phyloP scores from a whole-genome alignment of 2,797 vertebrate species.

The Amniataba percoides region DNA sequence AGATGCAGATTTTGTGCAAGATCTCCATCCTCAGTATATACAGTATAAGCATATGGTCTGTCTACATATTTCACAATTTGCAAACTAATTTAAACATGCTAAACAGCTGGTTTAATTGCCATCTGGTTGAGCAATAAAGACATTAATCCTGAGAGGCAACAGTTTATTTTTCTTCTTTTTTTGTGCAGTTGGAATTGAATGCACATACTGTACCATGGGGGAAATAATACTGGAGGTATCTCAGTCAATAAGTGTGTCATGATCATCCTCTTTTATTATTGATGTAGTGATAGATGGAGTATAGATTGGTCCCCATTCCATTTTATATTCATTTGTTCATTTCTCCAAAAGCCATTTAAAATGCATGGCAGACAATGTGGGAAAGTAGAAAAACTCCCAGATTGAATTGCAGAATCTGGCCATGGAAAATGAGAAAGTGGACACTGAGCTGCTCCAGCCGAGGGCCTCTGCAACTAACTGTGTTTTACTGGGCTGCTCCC shows the following conservation, averaged over 20 bases:
- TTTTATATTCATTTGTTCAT: constrained; percentile 30
- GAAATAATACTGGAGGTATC: constrained; percentile 2
- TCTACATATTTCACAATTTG: not conserved
- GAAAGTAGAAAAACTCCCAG: not conserved
- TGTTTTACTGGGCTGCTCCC: not conserved
- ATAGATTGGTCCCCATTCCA: constrained; percentile 1
- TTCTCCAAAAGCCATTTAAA: constrained; percentile 27
- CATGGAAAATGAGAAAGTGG: not conserved
- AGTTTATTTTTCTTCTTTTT: not conserved
- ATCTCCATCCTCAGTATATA: not conserved
- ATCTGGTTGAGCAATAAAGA: constrained; percentile 2
- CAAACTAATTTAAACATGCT: constrained; percentile 23
- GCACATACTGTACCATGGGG: not conserved
- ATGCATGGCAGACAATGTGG: constrained; percentile 1
- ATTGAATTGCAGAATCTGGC: not conserved
- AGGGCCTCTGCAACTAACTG: not conserved
- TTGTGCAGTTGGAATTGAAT: not conserved
- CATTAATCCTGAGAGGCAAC: not conserved
- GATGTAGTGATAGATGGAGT: constrained; percentile 16
- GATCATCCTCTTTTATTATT: constrained; percentile 37
- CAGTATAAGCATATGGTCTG: not conserved
- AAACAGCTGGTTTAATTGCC: constrained; percentile 21
- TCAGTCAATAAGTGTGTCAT: constrained; percentile 30
- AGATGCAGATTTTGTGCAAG: not conserved
- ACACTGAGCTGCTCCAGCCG: constrained; percentile 1